These are phyloP conservation scores for Fragum whitleyi DNA, from an alignment of 2,888 invertebrate species.

Conservation along the genomic window DNA sequence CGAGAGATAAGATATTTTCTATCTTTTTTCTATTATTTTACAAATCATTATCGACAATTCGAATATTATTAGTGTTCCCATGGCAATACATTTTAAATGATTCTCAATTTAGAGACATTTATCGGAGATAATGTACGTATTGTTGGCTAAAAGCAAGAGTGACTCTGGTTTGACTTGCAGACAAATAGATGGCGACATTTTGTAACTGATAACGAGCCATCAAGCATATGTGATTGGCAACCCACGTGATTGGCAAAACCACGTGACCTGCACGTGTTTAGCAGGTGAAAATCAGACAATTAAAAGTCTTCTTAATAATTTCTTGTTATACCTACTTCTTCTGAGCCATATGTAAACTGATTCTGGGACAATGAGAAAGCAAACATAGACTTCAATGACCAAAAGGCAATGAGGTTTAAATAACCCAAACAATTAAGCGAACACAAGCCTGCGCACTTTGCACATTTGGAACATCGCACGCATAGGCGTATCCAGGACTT, in stretches of 20 bases:
- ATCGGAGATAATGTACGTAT: slow-evolving; percentile 13
- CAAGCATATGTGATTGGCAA: slow-evolving; percentile 1
- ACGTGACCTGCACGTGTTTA: not conserved
- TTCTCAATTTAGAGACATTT: slow-evolving; percentile 10
- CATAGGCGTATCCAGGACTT: too few relatives aligned
- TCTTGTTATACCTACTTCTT: too few relatives aligned
- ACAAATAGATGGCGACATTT: not conserved
- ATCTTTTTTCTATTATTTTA: slow-evolving; percentile 13
- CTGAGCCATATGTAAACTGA: too few relatives aligned
- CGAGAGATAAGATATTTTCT: slow-evolving; percentile 12
- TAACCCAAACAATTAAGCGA: too few relatives aligned
- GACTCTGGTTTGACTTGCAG: not conserved
- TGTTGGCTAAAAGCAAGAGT: slow-evolving; percentile 1
- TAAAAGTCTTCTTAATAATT: too few relatives aligned
- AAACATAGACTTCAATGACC: too few relatives aligned
- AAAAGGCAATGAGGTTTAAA: too few relatives aligned
- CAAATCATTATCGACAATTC: slow-evolving; percentile 5
- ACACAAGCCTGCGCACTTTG: too few relatives aligned
- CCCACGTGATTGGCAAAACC: slow-evolving; percentile 5
- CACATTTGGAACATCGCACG: too few relatives aligned
- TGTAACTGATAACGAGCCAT: not conserved
- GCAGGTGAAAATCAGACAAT: too few relatives aligned
- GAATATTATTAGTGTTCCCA: slow-evolving; percentile 16
- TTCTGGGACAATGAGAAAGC: too few relatives aligned
- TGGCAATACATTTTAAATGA: slow-evolving; percentile 21